phyloP scores from a whole-genome alignment of 2,797 vertebrate species.

The Eulemur albifrons region DNA sequence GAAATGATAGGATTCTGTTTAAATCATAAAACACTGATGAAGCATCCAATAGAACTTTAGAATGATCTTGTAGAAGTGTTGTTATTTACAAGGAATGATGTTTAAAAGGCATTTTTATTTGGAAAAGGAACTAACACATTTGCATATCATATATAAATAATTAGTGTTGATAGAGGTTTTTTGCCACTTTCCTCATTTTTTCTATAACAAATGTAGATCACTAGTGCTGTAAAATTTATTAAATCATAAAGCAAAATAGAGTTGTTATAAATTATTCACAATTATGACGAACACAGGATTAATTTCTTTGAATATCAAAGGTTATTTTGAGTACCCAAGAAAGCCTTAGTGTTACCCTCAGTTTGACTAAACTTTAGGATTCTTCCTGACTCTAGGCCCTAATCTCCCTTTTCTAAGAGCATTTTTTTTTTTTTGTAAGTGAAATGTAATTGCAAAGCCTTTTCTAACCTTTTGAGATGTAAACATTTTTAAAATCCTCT shows the following conservation, averaged over 20 bases:
- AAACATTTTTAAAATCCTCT: conserved; percentile 20
- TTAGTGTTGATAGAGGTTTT: not conserved
- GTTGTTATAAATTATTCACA: not conserved
- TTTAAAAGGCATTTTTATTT: not conserved
- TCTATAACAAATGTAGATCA: not conserved
- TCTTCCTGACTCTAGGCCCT: not conserved
- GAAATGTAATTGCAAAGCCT: not conserved
- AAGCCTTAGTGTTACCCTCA: not conserved
- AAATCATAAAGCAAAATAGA: not conserved
- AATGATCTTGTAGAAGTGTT: not conserved
- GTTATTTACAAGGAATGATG: not conserved
- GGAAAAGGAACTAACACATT: not conserved
- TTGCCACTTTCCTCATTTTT: not conserved
- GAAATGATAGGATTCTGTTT: not conserved
- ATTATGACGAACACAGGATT: not conserved
- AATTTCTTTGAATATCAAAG: not conserved
- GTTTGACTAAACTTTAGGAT: not conserved
- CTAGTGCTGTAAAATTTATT: not conserved
- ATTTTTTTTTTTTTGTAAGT: not conserved
- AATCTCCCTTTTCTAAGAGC: not conserved
- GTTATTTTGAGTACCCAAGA: not conserved
- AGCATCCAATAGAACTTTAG: not conserved
- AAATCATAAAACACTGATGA: not conserved
- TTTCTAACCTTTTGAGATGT: conserved; percentile 2
- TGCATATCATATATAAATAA: not conserved